These are phyloP conservation scores for Acipenser oxyrinchus DNA, from an alignment of 2,797 vertebrate species.

Conservation along the genomic window DNA sequence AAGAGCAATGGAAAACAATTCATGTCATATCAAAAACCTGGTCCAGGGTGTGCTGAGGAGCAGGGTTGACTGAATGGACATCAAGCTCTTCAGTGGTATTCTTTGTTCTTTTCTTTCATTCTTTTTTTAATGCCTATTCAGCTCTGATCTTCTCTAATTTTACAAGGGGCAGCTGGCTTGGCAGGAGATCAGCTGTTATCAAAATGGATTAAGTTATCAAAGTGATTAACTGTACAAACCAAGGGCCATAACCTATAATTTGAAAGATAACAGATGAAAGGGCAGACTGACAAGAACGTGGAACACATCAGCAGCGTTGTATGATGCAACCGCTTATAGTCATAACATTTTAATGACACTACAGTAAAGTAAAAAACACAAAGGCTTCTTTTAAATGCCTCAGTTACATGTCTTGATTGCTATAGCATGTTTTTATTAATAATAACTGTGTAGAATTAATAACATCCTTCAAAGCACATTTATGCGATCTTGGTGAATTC, in stretches of 20 bases:
- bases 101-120: background rate
- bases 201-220: conserved; percentile 10
- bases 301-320: conserved; percentile 1
- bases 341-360: no score
- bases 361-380: no score
- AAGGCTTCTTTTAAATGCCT: no score
- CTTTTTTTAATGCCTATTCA: background rate
- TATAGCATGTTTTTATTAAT: no score
- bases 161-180: background rate
- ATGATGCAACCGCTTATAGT: background rate
- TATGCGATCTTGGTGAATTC: no score
- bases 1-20: no score
- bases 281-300: background rate
- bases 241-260: conserved; percentile 10
- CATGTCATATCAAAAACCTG: no score
- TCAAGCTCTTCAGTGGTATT: background rate
- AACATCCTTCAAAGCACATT: no score
- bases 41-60: background rate
- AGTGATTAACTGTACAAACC: background rate
- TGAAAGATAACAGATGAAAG: conserved; percentile 7
- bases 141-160: background rate
- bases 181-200: conserved; percentile 3
- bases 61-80: background rate
- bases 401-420: no score
- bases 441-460: no score